phyloP scores from a whole-genome alignment of 2,888 invertebrate species.

The Ochropleura leucogaster region DNA sequence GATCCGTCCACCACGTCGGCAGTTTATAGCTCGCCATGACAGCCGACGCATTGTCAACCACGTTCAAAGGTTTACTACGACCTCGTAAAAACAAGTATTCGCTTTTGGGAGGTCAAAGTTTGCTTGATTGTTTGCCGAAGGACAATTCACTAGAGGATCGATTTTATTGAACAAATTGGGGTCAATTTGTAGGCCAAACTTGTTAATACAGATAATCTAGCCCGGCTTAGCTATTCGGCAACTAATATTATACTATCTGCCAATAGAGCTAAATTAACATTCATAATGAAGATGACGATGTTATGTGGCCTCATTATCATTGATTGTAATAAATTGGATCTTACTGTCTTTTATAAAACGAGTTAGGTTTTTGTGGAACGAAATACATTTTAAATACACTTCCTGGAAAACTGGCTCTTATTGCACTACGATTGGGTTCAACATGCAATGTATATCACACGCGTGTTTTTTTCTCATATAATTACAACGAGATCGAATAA shows the following conservation, averaged over 20 bases:
- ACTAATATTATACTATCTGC: conserved; percentile 26
- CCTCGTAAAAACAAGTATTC: conserved; percentile 80
- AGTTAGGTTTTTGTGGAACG: conserved; percentile 25
- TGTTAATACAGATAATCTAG: conserved; percentile 36
- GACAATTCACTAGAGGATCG: conserved; percentile 57
- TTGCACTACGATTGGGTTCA: too few relatives aligned
- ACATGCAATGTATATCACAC: too few relatives aligned
- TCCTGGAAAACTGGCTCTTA: too few relatives aligned
- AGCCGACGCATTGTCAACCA: conserved; percentile 78
- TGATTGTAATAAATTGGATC: conserved; percentile 49
- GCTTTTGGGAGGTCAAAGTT: conserved; percentile 76
- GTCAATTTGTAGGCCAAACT: conserved; percentile 40
- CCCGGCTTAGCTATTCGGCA: conserved; percentile 25
- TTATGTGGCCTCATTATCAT: conserved; percentile 25
- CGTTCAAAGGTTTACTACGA: conserved; percentile 81
- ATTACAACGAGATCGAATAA: too few relatives aligned
- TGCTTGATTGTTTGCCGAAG: conserved; percentile 63
- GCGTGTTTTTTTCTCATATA: too few relatives aligned
- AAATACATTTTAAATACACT: conserved; percentile 21
- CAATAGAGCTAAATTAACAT: conserved; percentile 54
- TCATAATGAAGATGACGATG: conserved; percentile 44
- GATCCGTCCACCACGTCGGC: conserved; percentile 72
- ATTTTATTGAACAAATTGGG: conserved; percentile 47
- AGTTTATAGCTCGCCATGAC: conserved; percentile 79
- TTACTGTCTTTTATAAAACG: conserved; percentile 6